Evolutionary conservation across 1,140 invertebrate species (phyloP), one percentile per base, ranked within the genome.

Genomic region (Eupeodes corollae): DNA sequence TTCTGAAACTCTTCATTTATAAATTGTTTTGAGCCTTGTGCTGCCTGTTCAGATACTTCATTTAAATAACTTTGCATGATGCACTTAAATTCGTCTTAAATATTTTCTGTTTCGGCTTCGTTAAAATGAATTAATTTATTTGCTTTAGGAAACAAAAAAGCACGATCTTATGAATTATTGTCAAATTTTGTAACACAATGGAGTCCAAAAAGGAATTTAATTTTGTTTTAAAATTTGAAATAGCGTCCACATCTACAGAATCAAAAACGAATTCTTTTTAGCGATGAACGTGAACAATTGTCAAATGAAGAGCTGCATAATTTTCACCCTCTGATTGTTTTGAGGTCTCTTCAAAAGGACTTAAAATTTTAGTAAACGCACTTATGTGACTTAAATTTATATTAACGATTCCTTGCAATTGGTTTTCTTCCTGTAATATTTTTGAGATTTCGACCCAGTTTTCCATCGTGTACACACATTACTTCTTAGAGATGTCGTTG

Each of bases 181-280:
- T 41, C 16, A 41, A 15, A 33, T 41, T 47, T 15, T 39, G 10
- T 16, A 41, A 5, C 2, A 5, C 9, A 32, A 18, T 3, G 19
- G n/a, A 30, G 34, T 13, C 21, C n/a, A 33, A n/a, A n/a, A n/a
- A n/a, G n/a, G n/a, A n/a, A n/a, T n/a, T 8, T 6, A 47, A 16
- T 12, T 40, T 47, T 11, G 8, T 31, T 47, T 47, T 47, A 32
- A 47, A 33, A 11, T 41, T 32, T 14, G 40, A 41, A 12, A 33
- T 41, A 32, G 33, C 18, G 2, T 31, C 37, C 14, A 47, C 11
- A 19, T 47, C 46, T 6, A 32, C 30, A 12, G 19, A 8, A 12
- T 41, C 18, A 1, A 16, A 6, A 6, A 41, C 46, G 42, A 6
- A 41, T 3, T 13, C 42, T 47, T 32, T 11, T 31, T 30, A 47